These are phyloP conservation scores for Diplodus sargus DNA, from an alignment of 2,797 vertebrate genomes.

Conservation along the genomic window DNA sequence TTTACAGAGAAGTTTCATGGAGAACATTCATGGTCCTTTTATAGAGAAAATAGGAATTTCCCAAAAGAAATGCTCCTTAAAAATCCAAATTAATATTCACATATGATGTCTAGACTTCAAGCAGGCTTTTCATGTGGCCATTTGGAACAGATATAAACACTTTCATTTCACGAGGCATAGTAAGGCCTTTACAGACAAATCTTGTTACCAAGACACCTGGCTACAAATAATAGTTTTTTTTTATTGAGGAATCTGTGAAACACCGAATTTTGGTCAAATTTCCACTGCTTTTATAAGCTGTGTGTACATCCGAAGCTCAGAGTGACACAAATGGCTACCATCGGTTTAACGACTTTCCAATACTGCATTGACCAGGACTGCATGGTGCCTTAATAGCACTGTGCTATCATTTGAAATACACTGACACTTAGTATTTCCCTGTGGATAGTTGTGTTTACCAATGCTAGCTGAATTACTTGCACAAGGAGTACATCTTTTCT, in stretches of 20 bases:
- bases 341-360: not conserved
- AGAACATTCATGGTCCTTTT: not conserved
- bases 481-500: conserved; percentile 4
- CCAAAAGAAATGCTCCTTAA: not conserved
- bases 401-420: conserved; percentile 28
- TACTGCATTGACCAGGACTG: not conserved
- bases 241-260: conserved; percentile 4
- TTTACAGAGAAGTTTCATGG: not conserved
- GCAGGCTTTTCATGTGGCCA: not conserved
- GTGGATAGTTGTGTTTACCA: conserved; percentile 1
- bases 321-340: not conserved
- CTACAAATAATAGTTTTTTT: conserved; percentile 5
- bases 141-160: not conserved
- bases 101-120: not conserved
- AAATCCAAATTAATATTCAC: no score
- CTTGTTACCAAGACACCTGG: not conserved
- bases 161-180: not conserved
- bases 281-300: not conserved
- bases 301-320: not conserved
- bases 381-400: conserved; percentile 51
- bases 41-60: not conserved
- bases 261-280: not conserved
- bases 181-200: not conserved
- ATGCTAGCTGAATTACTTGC: conserved; percentile 19
- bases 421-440: not conserved